phyloP scores from a whole-genome alignment of 2,888 invertebrate genomes.

The Drosophila fungiperda region DNA sequence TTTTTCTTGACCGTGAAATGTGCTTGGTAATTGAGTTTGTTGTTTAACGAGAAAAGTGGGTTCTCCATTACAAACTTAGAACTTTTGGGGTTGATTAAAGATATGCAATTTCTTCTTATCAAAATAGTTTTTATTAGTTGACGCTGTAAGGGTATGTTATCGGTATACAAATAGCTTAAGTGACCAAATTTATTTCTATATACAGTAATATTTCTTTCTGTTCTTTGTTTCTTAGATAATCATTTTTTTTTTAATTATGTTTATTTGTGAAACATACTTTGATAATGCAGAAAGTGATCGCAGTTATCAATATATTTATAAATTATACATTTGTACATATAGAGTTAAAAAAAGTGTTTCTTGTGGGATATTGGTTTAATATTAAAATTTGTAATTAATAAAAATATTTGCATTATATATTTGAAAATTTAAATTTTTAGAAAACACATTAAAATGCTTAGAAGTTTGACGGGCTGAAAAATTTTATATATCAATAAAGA shows the following conservation, averaged over 20 bases:
- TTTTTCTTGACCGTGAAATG: constrained; percentile 48
- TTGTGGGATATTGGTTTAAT: neutral
- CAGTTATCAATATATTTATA: neutral
- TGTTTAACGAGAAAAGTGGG: constrained; percentile 22
- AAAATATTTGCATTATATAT: neutral
- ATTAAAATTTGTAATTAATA: neutral
- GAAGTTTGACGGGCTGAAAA: neutral
- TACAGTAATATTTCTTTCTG: neutral
- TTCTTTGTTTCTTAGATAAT: neutral
- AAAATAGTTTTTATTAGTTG: neutral
- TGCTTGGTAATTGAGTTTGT: constrained; percentile 30
- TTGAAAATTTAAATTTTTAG: neutral
- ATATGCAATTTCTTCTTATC: neutral
- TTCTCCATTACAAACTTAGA: neutral
- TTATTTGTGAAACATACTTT: neutral
- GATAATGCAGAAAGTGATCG: neutral
- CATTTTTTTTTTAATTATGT: neutral
- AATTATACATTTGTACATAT: neutral
- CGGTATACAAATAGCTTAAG: neutral
- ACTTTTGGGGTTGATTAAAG: neutral
- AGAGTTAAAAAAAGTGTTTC: neutral
- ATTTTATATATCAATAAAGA: neutral
- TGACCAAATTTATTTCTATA: neutral
- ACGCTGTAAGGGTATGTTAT: neutral
- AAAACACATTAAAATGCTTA: neutral